Base-by-base conservation (phyloP, 2,113 vertebrate species). In the Crotophaga sulcirostris region DNA sequence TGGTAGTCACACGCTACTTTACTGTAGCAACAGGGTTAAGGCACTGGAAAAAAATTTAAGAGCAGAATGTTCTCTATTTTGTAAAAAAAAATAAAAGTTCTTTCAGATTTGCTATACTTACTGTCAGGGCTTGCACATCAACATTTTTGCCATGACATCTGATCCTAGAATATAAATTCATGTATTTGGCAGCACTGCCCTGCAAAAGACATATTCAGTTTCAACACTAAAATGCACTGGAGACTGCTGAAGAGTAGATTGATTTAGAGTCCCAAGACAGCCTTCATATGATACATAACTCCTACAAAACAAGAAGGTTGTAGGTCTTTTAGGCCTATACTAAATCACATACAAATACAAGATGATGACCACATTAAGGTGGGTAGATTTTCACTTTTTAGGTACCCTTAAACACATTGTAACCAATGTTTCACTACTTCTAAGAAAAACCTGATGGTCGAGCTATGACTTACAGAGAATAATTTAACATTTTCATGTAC, bases 121-220 rank as follows among this genome's bases (percentile, higher is more conserved):
- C 47, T 88, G 26, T 49, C 63, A 67, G 72, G 47, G 40, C 59
- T 89, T 83, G 70, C 74, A 89, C 67, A 88, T 58, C 72, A 92
- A 56, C 28, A 59, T 84, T 87, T 88, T 81, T 94, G 75, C 63
- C 8, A 0, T 91, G 91, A 92, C 84, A 87, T 78, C 73, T 90
- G 94, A 96, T 93, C 75, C 64, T 68, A 31, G 28, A 60, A 31
- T 24, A 88, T 86, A 77, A 93, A 86, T 85, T 84, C 28, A 74
- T 59, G 38, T 45, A 51, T 84, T 89, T 84, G 63, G 63, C 86
- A 90, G 82, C 23, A n/a, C 47, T 70, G 70, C 25, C 67, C 55
- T 90, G 92, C 66, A 80, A 49, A 79, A 89, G 29, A 44, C 52
- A 23, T 74, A 59, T 52, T 84, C 47, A 56, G 11, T 60, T 66